phyloP scores from a whole-genome alignment of 2,113 vertebrate genomes.

The Cyprinus carpio region DNA sequence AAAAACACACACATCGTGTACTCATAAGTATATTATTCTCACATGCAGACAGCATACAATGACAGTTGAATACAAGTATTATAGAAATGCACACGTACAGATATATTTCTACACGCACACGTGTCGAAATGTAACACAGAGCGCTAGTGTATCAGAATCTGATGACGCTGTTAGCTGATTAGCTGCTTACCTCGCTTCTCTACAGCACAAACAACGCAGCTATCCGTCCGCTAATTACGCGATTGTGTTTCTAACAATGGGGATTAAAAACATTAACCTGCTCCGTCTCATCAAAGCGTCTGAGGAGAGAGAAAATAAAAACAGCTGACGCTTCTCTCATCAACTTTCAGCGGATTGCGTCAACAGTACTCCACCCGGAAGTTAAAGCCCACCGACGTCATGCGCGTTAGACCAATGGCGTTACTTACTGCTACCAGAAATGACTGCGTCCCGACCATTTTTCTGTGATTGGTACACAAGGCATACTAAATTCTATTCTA shows the following conservation, averaged over 20 bases:
- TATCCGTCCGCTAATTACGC: not conserved
- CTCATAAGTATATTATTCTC: no score
- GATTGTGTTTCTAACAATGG: not conserved
- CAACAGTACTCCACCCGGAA: conserved; percentile 25
- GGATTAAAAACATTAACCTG: not conserved
- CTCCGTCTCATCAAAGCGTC: not conserved
- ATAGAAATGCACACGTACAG: not conserved
- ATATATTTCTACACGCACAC: no score
- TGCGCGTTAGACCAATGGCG: not conserved
- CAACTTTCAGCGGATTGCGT: conserved; percentile 24
- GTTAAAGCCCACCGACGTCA: not conserved
- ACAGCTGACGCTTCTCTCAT: not conserved
- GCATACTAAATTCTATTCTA: not conserved
- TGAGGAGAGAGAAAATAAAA: not conserved
- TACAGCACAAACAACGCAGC: not conserved
- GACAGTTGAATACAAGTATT: not conserved
- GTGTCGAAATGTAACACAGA: not conserved
- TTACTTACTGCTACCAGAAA: not conserved
- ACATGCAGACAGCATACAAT: not conserved
- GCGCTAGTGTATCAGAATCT: not conserved
- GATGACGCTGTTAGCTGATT: not conserved
- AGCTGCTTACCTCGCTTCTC: not conserved
- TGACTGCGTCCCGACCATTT: not conserved
- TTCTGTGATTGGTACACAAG: not conserved
- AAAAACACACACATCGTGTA: no score